Evolutionary conservation across 2,888 invertebrate genomes (phyloP).

Genomic region (Hirtodrosophila histrioides): DNA sequence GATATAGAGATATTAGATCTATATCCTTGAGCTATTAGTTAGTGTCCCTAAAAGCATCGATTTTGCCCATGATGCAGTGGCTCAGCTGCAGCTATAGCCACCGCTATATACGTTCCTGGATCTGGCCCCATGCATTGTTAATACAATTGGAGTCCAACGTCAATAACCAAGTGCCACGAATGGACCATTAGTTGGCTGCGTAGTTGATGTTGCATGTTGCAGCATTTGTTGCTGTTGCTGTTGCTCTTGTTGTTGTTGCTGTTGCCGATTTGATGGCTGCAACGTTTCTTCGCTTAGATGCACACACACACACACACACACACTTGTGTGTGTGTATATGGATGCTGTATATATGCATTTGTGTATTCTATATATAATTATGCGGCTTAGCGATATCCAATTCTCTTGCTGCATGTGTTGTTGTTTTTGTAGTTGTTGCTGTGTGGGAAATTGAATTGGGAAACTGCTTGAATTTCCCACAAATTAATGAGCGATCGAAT

Average conservation of each 20-base stretch:
- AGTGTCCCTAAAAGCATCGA: too few relatives aligned
- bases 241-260: conserved; percentile 18
- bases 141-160: conserved; percentile 78
- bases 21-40: too few relatives aligned
- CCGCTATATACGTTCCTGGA: conserved; percentile 6
- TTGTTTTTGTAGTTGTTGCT: conserved; percentile 3
- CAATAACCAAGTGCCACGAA: conserved; percentile 81
- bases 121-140: conserved; percentile 76
- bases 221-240: conserved; percentile 21
- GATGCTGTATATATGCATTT: conserved; percentile 15
- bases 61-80: too few relatives aligned
- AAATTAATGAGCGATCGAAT: conserved; percentile 4
- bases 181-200: conserved; percentile 76
- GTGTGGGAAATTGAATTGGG: conserved; percentile 62
- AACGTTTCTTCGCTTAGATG: conserved; percentile 52
- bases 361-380: conserved; percentile 59
- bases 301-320: conserved; percentile 30
- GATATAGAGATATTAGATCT: too few relatives aligned
- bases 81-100: conserved; percentile 15
- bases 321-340: not conserved
- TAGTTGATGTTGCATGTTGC: conserved; percentile 62
- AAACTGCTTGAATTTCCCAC: conserved; percentile 45
- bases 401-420: not conserved
- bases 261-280: conserved; percentile 50
- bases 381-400: conserved; percentile 39